These are phyloP conservation scores for Ennomos quercinarius DNA, from an alignment of 2,888 invertebrate species.

Conservation along the genomic window DNA sequence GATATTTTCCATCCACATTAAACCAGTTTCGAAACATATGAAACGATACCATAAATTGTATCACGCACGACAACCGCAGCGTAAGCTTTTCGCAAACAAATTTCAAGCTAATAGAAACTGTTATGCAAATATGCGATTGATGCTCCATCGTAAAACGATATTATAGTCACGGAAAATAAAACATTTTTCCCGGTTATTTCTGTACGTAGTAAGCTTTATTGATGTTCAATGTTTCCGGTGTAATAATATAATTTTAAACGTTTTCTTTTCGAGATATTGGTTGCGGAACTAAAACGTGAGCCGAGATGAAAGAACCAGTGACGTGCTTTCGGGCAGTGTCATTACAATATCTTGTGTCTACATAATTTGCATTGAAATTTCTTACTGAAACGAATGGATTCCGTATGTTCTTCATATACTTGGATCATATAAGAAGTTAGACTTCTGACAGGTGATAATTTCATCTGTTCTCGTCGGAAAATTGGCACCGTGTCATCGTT, in stretches of 20 bases:
- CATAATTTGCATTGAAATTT: background rate
- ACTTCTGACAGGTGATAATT: constrained; percentile 8
- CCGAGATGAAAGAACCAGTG: constrained; percentile 19
- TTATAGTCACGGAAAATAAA: constrained; percentile 26
- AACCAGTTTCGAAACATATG: constrained; percentile 7
- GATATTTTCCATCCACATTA: constrained; percentile 8
- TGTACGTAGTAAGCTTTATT: constrained; percentile 7
- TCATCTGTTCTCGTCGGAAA: constrained; percentile 12
- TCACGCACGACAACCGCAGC: constrained; percentile 15
- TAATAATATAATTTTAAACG: constrained; percentile 23
- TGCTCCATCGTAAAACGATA: constrained; percentile 25
- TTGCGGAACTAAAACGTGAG: constrained; percentile 6
- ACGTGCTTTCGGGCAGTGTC: constrained; percentile 2
- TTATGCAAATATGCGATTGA: constrained; percentile 34
- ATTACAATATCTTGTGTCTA: background rate
- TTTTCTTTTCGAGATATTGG: constrained; percentile 8
- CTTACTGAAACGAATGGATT: background rate
- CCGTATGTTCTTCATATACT: too few species aligned
- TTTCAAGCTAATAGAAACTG: constrained; percentile 21
- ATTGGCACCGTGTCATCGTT: constrained; percentile 19
- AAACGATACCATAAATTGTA: constrained; percentile 14
- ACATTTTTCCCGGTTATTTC: constrained; percentile 14
- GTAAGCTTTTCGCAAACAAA: constrained; percentile 12
- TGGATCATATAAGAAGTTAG: too few species aligned
- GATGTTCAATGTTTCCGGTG: constrained; percentile 24